phyloP scores from a whole-genome alignment of 2,797 vertebrate species.

The Spinus olivaceus region DNA sequence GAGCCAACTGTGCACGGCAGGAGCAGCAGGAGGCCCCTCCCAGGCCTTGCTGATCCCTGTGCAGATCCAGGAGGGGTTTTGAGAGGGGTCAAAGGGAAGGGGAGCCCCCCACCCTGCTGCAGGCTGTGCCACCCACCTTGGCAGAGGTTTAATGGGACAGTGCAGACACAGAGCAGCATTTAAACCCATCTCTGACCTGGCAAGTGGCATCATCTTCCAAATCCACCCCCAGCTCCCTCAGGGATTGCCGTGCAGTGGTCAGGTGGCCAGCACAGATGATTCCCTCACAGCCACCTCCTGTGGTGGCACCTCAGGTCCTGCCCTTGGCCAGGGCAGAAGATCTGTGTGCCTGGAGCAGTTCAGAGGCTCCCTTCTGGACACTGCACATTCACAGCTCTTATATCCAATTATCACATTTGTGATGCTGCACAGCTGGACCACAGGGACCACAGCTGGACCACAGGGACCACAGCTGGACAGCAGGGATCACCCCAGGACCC shows the following conservation, averaged over 20 bases:
- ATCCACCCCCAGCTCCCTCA: neutral
- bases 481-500: neutral
- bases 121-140: neutral
- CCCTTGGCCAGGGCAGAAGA: neutral
- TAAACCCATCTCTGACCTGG: neutral
- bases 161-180: neutral
- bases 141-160: neutral
- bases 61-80: neutral
- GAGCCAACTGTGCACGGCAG: neutral
- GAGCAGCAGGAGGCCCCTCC: neutral
- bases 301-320: neutral
- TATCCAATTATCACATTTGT: neutral
- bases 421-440: neutral
- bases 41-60: neutral
- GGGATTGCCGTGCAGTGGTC: fast-evolving
- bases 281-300: neutral
- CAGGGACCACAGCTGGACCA: fast-evolving
- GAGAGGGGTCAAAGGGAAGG: neutral
- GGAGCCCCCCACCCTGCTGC: neutral
- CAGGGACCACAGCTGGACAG: neutral
- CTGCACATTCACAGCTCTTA: neutral
- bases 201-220: neutral
- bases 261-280: neutral
- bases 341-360: neutral
- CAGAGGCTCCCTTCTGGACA: neutral